These are phyloP conservation scores for Platycheirus rosarum DNA, from an alignment of 2,888 invertebrate genomes.

Conservation along the genomic window DNA sequence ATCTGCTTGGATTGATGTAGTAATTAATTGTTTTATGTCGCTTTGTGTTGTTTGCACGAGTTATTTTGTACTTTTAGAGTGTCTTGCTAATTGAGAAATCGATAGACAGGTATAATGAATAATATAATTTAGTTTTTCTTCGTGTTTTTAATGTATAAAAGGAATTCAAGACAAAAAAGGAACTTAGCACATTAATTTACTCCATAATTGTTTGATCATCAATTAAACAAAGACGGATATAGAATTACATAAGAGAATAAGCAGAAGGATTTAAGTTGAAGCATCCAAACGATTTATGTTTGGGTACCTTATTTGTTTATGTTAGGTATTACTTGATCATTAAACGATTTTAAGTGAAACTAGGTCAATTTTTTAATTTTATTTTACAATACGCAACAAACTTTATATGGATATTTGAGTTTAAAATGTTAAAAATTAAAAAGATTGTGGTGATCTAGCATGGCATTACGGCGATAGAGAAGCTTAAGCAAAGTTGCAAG, in stretches of 20 bases:
- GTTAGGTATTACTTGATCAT: too few relatives aligned
- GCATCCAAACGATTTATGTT: too few relatives aligned
- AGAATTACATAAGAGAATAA: background rate
- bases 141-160: background rate
- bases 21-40: conserved; percentile 72
- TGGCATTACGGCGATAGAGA: too few relatives aligned
- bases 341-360: too few relatives aligned
- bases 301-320: too few relatives aligned
- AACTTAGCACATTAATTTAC: background rate
- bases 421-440: too few relatives aligned
- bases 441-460: too few relatives aligned
- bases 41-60: conserved; percentile 58
- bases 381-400: too few relatives aligned
- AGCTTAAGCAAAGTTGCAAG: too few relatives aligned
- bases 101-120: conserved; percentile 53
- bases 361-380: too few relatives aligned
- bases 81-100: conserved; percentile 63
- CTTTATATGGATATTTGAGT: too few relatives aligned
- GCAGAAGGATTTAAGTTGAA: too few relatives aligned
- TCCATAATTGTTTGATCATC: background rate
- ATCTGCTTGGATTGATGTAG: conserved; percentile 68
- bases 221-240: background rate
- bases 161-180: background rate
- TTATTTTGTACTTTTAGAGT: conserved; percentile 58
- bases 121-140: conserved; percentile 16